These are phyloP conservation scores for Cephus pygmeus DNA, from an alignment of 2,888 invertebrate species.

Conservation along the genomic window DNA sequence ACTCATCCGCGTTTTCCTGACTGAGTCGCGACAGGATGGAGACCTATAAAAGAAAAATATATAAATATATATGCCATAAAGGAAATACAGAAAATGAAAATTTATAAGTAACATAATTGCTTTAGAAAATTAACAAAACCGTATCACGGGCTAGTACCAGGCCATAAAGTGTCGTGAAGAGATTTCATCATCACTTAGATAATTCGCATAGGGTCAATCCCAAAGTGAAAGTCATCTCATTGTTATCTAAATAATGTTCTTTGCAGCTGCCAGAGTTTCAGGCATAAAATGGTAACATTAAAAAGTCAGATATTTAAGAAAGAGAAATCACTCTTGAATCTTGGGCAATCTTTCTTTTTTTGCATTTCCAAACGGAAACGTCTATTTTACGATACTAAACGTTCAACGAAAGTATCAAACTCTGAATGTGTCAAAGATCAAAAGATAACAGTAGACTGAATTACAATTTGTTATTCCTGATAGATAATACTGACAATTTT, in stretches of 20 bases:
- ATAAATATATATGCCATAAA: not conserved
- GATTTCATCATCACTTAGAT: slow-evolving; percentile 18
- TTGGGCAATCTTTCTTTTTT: not conserved
- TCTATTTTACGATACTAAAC: not conserved
- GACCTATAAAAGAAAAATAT: slow-evolving; percentile 68
- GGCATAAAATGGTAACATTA: not conserved
- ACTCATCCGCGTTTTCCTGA: slow-evolving; percentile 98
- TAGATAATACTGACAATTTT: too few relatives aligned
- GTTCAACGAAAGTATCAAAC: not conserved
- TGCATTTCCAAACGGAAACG: not conserved
- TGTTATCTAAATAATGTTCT: not conserved
- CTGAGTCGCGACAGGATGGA: slow-evolving; percentile 92
- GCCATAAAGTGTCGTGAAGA: slow-evolving; percentile 3
- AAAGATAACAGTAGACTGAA: too few relatives aligned
- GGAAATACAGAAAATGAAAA: not conserved
- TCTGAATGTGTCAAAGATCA: not conserved
- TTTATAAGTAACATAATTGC: not conserved
- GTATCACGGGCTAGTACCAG: not conserved
- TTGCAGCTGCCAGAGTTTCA: not conserved
- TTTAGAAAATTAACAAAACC: not conserved
- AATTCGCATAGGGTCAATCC: not conserved
- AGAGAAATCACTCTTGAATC: not conserved
- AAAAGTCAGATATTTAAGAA: not conserved
- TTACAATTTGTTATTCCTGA: too few relatives aligned
- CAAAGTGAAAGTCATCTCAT: not conserved